A percentile compares a stretch with the other conserved stretches of the same genome.
These are phyloP conservation scores for Heliconius melpomene DNA, from an alignment of 1,140 invertebrate genomes.

Conservation along the genomic window DNA sequence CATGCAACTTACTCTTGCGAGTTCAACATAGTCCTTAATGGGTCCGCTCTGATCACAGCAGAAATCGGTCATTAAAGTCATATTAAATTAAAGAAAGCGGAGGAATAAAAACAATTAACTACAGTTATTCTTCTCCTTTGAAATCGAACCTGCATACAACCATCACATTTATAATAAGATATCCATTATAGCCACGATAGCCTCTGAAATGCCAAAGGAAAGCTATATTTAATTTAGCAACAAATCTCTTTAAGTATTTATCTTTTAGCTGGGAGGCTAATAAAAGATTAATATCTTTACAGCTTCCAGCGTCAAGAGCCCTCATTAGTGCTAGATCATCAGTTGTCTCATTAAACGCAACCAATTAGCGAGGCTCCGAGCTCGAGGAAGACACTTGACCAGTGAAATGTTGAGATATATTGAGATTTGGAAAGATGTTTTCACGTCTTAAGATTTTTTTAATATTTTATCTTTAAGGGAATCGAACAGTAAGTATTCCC, in stretches of 20 bases:
- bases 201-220: neutral
- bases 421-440: neutral
- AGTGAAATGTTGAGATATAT: conserved; percentile 22
- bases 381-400: conserved; percentile 4
- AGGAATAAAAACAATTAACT: too few species aligned
- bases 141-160: too few species aligned
- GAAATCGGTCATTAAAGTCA: too few species aligned
- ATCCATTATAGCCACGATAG: too few species aligned
- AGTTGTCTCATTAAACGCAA: conserved; percentile 58
- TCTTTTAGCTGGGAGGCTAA: conserved; percentile 27
- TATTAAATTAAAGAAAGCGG: too few species aligned
- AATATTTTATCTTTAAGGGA: too few species aligned
- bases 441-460: neutral
- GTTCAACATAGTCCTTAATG: too few species aligned
- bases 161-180: too few species aligned
- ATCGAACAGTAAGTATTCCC: too few species aligned
- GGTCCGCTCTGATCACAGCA: too few species aligned
- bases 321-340: conserved; percentile 56
- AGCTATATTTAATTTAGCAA: neutral
- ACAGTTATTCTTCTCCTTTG: too few species aligned
- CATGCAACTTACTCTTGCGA: too few species aligned
- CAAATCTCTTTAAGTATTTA: conserved; percentile 2
- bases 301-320: conserved; percentile 34
- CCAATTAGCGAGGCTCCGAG: conserved; percentile 50
- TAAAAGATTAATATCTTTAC: conserved; percentile 46